Evolutionary conservation across 2,888 invertebrate species (phyloP), one percentile per base, ranked within the genome.

Genomic region (Tipula confusa): DNA sequence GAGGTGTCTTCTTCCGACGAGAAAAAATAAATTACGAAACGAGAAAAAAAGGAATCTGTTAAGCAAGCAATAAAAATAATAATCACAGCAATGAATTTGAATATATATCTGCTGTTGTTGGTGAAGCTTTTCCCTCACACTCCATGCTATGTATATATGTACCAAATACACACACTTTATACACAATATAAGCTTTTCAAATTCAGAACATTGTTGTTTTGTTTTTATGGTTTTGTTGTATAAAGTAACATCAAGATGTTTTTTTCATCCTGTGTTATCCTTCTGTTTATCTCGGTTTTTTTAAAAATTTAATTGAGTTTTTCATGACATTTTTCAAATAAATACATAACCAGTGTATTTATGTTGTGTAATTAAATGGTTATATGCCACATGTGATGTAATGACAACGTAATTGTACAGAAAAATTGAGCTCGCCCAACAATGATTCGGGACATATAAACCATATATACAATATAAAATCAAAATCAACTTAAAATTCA

Each of bases 61-160:
- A 64, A 64, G 64, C 64, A 64, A 64, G 64, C 64, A 64, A 64
- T 64, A 64, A 64, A 64, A 64, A 64, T 64, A 64, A 64, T 64
- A 64, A 64, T 64, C 64, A 24, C 24, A 64, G 64, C 24, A 64
- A 64, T 64, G 64, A 64, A 64, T 64, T 64, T 24, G 24, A 64
- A 64, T 64, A 64, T 64, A 64, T 64, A 64, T 64, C 24, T 64
- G 64, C 9, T 64, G 9, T 24, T 43, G 43, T 43, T 43, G 5
- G 43, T 1, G 43, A 43, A 64, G 9, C 9, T 64, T 64, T 64
- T 64, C 43, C 15, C 43, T 64, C 64, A n/a, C 13, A 18, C 24
- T 11, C 0, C 3, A 18, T 13, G 3, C 24, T 24, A 38, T 38
- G 7, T 31, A 31, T 31, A 31, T 31, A 31, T 31, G 2, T 24